Evolutionary conservation across 2,113 vertebrate genomes (phyloP), one percentile per base, ranked within the genome.

Genomic region (Ariopsis seemanni): DNA sequence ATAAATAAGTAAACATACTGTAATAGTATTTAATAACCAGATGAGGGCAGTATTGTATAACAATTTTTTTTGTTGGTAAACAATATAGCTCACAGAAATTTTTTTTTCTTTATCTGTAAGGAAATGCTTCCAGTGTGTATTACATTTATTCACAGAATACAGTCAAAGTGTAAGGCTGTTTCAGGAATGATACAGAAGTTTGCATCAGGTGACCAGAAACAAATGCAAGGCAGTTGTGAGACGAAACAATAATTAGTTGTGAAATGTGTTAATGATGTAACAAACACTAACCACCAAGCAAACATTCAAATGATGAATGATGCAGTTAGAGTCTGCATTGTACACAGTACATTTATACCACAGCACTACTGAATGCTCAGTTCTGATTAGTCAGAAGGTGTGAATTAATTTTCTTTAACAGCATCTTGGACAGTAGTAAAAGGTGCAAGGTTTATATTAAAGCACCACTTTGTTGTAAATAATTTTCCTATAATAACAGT

Each of bases 41-140:
- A 34, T 34, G 85, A 77, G 62, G 74, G 85, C 85, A 79, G 63
- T 69, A 83, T 11, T 42, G 58, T 42, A 30, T 62, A 75, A 74
- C 14, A 48, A 30, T 5, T 74, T 34, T 34, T 34, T 34, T 34
- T 34, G 34, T 34, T 34, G 34, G 7, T 77, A 5, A 78, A 22
- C 52, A 7, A 22, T 8, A 5, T 15, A 50, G 5, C 18, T 60
- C 15, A 20, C n/a, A 42, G 10, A 7, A 0, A n/a, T 10, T 20
- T 1, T 18, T 4, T 80, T 58, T 74, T 14, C 18, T n/a, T 15
- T 15, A 15, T 77, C 25, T 50, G 18, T 75, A 77, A 25, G 48
- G 22, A 77, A n/a, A 6, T 25, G 20, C 9, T 75, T 75, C 9
- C 9, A 50, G 8, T 50, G 42, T 75, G 42, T 12, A 4, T 22